These are phyloP conservation scores for Drosophila emarginata DNA, from an alignment of 2,888 invertebrate species.

Conservation along the genomic window DNA sequence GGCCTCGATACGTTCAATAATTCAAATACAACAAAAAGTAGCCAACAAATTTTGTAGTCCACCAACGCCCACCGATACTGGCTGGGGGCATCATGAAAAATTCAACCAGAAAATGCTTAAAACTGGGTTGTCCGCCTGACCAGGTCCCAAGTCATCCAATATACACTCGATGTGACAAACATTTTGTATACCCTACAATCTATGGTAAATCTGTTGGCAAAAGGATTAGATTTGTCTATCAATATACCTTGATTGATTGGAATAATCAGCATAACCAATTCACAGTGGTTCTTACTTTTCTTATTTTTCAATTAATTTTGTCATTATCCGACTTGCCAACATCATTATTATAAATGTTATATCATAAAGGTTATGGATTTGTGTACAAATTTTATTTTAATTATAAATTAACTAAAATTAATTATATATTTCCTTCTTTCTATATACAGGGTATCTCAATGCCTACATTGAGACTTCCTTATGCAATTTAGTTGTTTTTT, in stretches of 20 bases:
- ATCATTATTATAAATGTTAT: too few relatives aligned
- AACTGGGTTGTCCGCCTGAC: constrained; percentile 34
- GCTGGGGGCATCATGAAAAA: constrained; percentile 6
- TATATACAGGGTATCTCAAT: background rate
- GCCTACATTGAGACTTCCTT: too few relatives aligned
- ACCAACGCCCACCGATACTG: constrained; percentile 59
- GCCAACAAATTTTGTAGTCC: constrained; percentile 59
- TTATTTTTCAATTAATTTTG: too few relatives aligned
- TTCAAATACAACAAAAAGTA: constrained; percentile 72
- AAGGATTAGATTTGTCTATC: background rate
- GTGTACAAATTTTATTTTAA: too few relatives aligned
- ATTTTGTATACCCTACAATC: background rate
- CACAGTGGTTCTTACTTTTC: too few relatives aligned
- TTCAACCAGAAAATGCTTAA: constrained; percentile 24
- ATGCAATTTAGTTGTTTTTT: background rate
- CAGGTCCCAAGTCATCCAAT: background rate
- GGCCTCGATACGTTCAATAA: constrained; percentile 74
- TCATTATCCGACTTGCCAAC: too few relatives aligned
- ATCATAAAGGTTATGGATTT: too few relatives aligned
- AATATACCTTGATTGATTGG: too few relatives aligned
- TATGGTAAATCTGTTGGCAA: background rate
- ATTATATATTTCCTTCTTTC: background rate
- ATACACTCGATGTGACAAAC: background rate
- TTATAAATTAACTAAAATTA: background rate
- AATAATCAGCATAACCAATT: too few relatives aligned